phyloP scores from a whole-genome alignment of 2,113 vertebrate species.

The Dryoscopus gambensis region DNA sequence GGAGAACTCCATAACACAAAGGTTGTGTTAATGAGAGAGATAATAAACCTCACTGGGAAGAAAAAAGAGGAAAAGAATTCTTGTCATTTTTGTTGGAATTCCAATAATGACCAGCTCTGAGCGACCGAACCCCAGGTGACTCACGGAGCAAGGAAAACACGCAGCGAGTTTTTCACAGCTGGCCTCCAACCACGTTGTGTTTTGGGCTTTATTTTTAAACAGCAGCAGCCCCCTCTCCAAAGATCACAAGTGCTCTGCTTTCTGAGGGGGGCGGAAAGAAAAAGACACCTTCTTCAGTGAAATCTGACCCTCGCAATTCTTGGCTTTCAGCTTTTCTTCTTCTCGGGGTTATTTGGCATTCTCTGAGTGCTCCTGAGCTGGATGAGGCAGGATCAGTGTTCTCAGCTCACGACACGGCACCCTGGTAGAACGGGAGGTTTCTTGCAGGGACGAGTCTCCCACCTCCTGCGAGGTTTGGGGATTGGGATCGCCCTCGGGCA shows the following conservation, averaged over 20 bases:
- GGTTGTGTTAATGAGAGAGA: constrained; percentile 30
- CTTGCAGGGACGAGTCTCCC: constrained; percentile 64
- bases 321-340: background rate
- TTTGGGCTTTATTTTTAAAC: background rate
- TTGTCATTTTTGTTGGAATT: constrained; percentile 34
- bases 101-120: background rate
- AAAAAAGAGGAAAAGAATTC: background rate
- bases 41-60: background rate
- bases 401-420: constrained; percentile 46
- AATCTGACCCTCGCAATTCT: background rate
- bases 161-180: background rate
- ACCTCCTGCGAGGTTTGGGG: constrained; percentile 19
- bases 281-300: background rate
- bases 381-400: constrained; percentile 15
- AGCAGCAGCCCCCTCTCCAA: background rate
- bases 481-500: constrained; percentile 21
- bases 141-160: background rate
- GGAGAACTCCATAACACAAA: constrained; percentile 27
- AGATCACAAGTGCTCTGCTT: background rate
- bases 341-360: constrained; percentile 13
- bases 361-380: constrained; percentile 47
- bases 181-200: background rate
- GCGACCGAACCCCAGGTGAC: background rate
- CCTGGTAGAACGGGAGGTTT: constrained; percentile 53
- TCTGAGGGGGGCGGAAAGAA: background rate